Conservation (phyloP, 2,888 invertebrate genomes). For the Gymnosoma rotundatum region DNA sequence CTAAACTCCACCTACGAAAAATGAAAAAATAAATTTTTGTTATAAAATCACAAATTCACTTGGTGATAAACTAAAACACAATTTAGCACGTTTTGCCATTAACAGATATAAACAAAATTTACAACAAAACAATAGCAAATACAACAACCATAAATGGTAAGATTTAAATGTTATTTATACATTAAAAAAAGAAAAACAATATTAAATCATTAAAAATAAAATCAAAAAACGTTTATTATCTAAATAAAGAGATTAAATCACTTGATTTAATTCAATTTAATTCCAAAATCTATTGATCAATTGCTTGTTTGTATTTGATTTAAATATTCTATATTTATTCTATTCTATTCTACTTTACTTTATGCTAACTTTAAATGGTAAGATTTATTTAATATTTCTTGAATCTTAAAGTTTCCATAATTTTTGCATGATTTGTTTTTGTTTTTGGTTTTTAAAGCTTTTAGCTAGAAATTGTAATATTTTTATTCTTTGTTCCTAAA, state of each 20-base stretch:
- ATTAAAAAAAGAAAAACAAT: slow-evolving; percentile 15
- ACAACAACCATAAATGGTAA: slow-evolving; percentile 54
- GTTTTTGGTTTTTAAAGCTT: background rate
- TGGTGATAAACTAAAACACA: slow-evolving; percentile 34
- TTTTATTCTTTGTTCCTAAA: slow-evolving; percentile 22
- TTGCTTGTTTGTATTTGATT: background rate
- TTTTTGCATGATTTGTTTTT: slow-evolving; percentile 42
- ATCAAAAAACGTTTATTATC: slow-evolving; percentile 25
- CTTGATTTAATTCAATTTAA: slow-evolving; percentile 23
- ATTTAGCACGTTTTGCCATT: slow-evolving; percentile 60
- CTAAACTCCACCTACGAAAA: slow-evolving; percentile 20
- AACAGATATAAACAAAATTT: slow-evolving; percentile 33
- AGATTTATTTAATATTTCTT: slow-evolving; percentile 49
- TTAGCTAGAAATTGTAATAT: slow-evolving; percentile 25
- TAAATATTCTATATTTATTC: slow-evolving; percentile 35
- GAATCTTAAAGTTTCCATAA: slow-evolving; percentile 29
- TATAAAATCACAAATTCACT: slow-evolving; percentile 19
- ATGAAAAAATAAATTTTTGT: background rate
- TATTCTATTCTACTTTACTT: slow-evolving; percentile 26
- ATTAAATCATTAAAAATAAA: slow-evolving; percentile 1
- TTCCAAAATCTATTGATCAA: slow-evolving; percentile 17
- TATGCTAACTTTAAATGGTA: slow-evolving; percentile 53
- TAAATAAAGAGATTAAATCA: slow-evolving; percentile 33
- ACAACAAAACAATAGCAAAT: slow-evolving; percentile 28
- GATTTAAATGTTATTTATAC: slow-evolving; percentile 54